phyloP scores from a whole-genome alignment of 1,140 invertebrate species.

The Diorhabda elongata region DNA sequence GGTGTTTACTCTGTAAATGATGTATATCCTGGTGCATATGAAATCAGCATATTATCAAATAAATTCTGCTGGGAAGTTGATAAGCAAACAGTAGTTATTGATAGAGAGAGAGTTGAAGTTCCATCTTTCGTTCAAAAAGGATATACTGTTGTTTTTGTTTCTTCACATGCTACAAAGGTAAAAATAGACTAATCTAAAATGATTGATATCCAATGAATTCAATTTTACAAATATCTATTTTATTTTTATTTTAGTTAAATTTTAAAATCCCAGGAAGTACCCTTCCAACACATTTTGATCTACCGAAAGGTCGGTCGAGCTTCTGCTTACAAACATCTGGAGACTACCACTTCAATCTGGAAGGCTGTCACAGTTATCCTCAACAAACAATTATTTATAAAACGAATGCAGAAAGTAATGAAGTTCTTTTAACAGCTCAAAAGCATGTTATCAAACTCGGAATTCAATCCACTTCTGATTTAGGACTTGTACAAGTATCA shows the following conservation, averaged over 20 bases:
- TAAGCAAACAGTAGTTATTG: conserved; percentile 61
- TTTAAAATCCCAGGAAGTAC: conserved; percentile 27
- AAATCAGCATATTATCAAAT: conserved; percentile 62
- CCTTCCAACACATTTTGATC: background rate
- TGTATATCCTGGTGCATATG: conserved; percentile 78
- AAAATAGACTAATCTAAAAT: too few relatives aligned
- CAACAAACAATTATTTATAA: conserved; percentile 49
- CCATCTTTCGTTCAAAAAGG: conserved; percentile 73
- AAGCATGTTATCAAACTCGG: conserved; percentile 42
- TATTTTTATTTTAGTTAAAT: conserved; percentile 26
- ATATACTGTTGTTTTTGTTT: conserved; percentile 63
- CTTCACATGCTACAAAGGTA: conserved; percentile 67
- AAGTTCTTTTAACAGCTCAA: conserved; percentile 43
- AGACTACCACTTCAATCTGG: conserved; percentile 70
- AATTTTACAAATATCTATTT: too few relatives aligned
- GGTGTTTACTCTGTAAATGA: conserved; percentile 73
- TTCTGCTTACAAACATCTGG: conserved; percentile 63
- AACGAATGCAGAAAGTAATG: conserved; percentile 43
- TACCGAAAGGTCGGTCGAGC: background rate
- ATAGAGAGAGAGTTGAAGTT: conserved; percentile 60
- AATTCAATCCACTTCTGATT: conserved; percentile 38
- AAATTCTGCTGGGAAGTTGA: conserved; percentile 72
- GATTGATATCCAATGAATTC: too few relatives aligned
- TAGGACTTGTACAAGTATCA: conserved; percentile 41
- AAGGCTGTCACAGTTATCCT: conserved; percentile 79